Conservation (phyloP, 2,113 vertebrate genomes). For the Microcebus murinus region DNA sequence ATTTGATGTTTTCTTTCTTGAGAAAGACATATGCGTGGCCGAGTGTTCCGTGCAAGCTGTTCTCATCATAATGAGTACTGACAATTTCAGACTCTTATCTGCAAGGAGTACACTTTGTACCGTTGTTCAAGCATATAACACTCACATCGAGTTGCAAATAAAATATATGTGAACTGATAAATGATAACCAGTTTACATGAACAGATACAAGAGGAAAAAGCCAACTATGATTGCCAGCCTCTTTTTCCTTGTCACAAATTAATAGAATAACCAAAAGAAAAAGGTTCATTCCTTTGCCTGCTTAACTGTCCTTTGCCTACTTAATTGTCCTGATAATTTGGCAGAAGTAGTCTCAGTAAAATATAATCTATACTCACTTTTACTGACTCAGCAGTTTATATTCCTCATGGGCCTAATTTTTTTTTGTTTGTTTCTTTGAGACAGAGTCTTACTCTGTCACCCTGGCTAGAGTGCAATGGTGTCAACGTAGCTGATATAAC, state of each 20-base stretch:
- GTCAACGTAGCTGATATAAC: too few species aligned
- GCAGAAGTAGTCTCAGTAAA: not conserved
- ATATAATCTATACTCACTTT: slow-evolving; percentile 8
- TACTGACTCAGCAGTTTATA: not conserved
- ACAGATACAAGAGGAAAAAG: slow-evolving; percentile 60
- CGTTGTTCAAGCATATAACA: slow-evolving; percentile 75
- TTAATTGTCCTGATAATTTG: not conserved
- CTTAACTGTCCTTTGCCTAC: too few species aligned
- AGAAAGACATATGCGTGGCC: slow-evolving; percentile 63
- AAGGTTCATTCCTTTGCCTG: slow-evolving; percentile 6
- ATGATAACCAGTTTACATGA: slow-evolving; percentile 69
- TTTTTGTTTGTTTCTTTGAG: too few species aligned
- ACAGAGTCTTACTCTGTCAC: too few species aligned
- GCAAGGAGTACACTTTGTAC: slow-evolving; percentile 84
- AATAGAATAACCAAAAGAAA: slow-evolving; percentile 46
- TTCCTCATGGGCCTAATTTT: not conserved
- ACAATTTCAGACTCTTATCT: slow-evolving; percentile 80
- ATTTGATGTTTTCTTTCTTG: slow-evolving; percentile 54
- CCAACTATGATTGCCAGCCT: slow-evolving; percentile 1
- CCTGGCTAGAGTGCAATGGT: too few species aligned
- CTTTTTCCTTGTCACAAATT: slow-evolving; percentile 3
- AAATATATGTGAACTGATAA: slow-evolving; percentile 67
- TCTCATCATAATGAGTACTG: slow-evolving; percentile 77
- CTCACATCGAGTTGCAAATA: slow-evolving; percentile 72
- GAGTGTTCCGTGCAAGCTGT: slow-evolving; percentile 78